Evolutionary conservation across 1,140 invertebrate species (phyloP), one percentile per base, ranked within the genome.

Genomic region (Riptortus pedestris): DNA sequence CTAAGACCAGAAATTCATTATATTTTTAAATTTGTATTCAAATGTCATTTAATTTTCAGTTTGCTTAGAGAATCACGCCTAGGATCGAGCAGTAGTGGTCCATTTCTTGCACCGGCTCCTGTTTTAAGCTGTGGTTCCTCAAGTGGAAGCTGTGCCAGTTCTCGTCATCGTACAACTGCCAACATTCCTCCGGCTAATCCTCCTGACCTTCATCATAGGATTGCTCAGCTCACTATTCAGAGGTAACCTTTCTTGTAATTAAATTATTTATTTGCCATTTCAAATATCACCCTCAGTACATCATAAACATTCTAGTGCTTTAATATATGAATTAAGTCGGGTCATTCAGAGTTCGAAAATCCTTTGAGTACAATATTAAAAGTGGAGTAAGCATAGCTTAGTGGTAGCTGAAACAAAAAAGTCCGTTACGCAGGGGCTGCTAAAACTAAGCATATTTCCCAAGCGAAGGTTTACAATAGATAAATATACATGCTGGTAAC

Each of bases 201-300:
- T 2, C 29, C 62, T 2, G 70, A 71, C 43, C 48, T 71, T 9
- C 70, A 71, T 24, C 69, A 71, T n/a, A 61, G 68, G 2, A 67
- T 71, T 29, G 69, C 67, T 0, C 68, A 71, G 38, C 65, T 71
- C 2, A 70, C 69, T 20, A 66, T 71, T 26, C 70, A 69, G 20
- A 70, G 71, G 63, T 68, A 66, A 26, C 5, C 52, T 24, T n/a
- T n/a, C n/a, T n/a, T n/a, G n/a, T n/a, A n/a, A n/a, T n/a, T n/a
- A n/a, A n/a, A 14, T 59, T 14, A 16, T 11, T 11, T 11, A 43
- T 43, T 11, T 43, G n/a, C 9, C 38, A 43, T 43, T 11, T 11
- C 38, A 43, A 43, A 11, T 43, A 43, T 43, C n/a, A 43, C 38
- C n/a, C 11, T 43, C 38, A 43, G 9, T 43, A 43, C n/a, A n/a